Percentiles rank a stretch among this genome's conserved stretches.
Conservation (phyloP, 2,113 vertebrate genomes). For the Solea senegalensis region DNA sequence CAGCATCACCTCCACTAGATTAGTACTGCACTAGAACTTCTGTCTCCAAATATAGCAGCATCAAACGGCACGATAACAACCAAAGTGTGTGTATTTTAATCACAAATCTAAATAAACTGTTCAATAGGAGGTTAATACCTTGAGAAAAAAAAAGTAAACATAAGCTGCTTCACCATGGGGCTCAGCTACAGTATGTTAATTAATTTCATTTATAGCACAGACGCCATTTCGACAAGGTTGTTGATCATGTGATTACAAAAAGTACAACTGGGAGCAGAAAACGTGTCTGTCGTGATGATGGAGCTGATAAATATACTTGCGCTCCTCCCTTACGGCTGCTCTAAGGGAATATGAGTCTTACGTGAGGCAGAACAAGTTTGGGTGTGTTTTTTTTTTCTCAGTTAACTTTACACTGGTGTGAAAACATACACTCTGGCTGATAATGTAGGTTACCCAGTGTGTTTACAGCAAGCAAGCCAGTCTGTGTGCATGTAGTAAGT, state of each 20-base stretch:
- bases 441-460: slow-evolving; percentile 51
- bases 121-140: slow-evolving; percentile 63
- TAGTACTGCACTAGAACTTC: slow-evolving; percentile 15
- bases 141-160: slow-evolving; percentile 17
- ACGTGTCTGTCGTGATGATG: slow-evolving; percentile 42
- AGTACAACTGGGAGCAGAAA: slow-evolving; percentile 54
- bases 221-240: slow-evolving; percentile 63
- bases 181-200: slow-evolving; percentile 68
- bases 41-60: slow-evolving; percentile 59
- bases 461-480: slow-evolving; percentile 70
- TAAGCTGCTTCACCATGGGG: slow-evolving; percentile 54
- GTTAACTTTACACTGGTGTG: slow-evolving; percentile 5
- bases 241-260: slow-evolving; percentile 68
- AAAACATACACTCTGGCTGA: slow-evolving; percentile 18
- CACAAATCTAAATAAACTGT: slow-evolving; percentile 68
- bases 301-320: slow-evolving; percentile 41
- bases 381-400: neutral
- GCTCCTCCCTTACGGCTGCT: slow-evolving; percentile 13
- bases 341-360: neutral
- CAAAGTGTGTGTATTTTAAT: slow-evolving; percentile 70
- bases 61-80: slow-evolving; percentile 59
- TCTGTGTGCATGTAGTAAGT: slow-evolving; percentile 59
- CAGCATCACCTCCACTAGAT: neutral
- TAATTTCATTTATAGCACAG: slow-evolving; percentile 74
- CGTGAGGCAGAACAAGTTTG: slow-evolving; percentile 36